Base-by-base conservation (phyloP, 2,888 invertebrate species). In the Hydraecia micacea region DNA sequence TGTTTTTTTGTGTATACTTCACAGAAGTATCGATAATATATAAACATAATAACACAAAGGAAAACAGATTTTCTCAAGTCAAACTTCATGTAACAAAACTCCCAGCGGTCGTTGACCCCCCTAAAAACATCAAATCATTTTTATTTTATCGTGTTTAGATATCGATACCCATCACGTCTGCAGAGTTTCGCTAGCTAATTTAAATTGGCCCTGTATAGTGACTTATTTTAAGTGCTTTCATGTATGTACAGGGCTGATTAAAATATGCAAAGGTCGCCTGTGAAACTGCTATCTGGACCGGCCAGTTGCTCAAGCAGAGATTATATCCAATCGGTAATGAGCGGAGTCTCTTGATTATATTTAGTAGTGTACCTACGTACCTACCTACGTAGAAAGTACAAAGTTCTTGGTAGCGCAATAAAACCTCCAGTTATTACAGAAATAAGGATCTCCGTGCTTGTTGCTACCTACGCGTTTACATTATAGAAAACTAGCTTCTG, bases 251-350 rank as follows among this genome's bases (percentile, higher is more conserved):
- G 49, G 49, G 21, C 67, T 78, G 73, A 78, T 83, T 82, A 83
- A 69, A 86, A 85, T 81, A 74, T 66, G 72, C 75, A 87, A 87
- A 87, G 87, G 87, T 87, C 80, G 62, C 84, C 74, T 65, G 87
- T 71, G 71, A 77, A 77, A 86, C 86, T 73, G 75, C 84, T 87
- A 86, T 87, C 79, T 87, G 79, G 77, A 84, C 80, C 74, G 79
- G 74, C 68, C 79, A 73, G 87, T 87, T 87, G 75, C 80, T 71
- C 71, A 86, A 84, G 60, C 76, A n/a, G 32, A 77, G 74, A 85
- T 84, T 72, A 78, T 70, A 75, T 69, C 66, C 77, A 84, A 83
- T 78, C 74, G 39, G 52, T 84, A 85, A 86, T 84, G 74, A 84
- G 70, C 39, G 68, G 70, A 58, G 62, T 75, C 68, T 72, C 69